These are phyloP conservation scores for Mayetiola destructor DNA, from an alignment of 2,888 invertebrate genomes.

Conservation along the genomic window DNA sequence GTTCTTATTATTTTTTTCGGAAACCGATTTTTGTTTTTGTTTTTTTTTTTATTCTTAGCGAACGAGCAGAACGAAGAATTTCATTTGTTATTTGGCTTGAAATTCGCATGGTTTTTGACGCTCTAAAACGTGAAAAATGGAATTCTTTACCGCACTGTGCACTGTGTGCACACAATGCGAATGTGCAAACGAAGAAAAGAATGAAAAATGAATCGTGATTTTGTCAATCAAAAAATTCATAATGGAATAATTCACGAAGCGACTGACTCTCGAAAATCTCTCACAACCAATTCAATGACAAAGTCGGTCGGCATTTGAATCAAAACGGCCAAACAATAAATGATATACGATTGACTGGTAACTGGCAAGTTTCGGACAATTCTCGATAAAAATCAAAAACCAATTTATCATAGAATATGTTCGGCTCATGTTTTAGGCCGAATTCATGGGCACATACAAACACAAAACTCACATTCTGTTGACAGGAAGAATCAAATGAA, in stretches of 20 bases:
- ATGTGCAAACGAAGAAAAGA: too few species aligned
- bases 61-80: too few species aligned
- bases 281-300: neutral
- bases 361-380: neutral
- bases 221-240: neutral
- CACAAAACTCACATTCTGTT: neutral
- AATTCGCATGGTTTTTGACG: too few species aligned
- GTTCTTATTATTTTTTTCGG: too few species aligned
- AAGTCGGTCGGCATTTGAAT: neutral
- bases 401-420: slow-evolving; percentile 4
- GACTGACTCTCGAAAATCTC: neutral
- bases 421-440: too few species aligned
- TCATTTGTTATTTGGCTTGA: too few species aligned
- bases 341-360: neutral
- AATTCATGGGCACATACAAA: neutral
- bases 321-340: neutral
- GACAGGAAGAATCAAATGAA: neutral
- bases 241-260: neutral
- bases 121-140: too few species aligned
- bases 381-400: neutral
- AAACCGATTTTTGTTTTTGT: too few species aligned
- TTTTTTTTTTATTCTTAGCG: too few species aligned
- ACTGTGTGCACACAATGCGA: too few species aligned
- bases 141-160: too few species aligned
- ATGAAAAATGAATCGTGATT: neutral